These are phyloP conservation scores for Arbacia lixula DNA, from an alignment of 53 echinoderm and acorn worm species.

Conservation along the genomic window DNA sequence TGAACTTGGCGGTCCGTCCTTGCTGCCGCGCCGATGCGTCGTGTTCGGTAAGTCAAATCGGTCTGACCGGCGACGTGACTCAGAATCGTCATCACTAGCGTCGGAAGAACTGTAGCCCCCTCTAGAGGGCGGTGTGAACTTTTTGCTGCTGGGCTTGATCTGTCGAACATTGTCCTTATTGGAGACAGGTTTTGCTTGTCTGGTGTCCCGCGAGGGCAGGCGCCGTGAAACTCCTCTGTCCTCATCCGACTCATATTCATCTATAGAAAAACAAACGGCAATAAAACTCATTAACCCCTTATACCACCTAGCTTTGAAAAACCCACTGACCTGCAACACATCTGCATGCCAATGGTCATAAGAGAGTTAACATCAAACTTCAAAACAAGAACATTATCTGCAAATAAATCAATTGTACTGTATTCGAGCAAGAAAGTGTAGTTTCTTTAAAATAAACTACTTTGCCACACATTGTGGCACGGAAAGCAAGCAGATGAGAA, in stretches of 20 bases:
- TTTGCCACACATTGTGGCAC: too few relatives aligned
- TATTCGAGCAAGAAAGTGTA: too few relatives aligned
- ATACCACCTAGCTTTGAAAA: too few relatives aligned
- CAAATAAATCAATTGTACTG: too few relatives aligned
- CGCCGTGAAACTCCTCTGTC: conserved; percentile 61
- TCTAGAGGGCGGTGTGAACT: conserved; percentile 49
- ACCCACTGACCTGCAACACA: too few relatives aligned
- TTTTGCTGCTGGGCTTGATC: conserved; percentile 79
- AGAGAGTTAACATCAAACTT: too few relatives aligned
- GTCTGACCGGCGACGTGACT: conserved; percentile 87
- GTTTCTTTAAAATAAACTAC: too few relatives aligned
- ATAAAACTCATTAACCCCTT: too few relatives aligned
- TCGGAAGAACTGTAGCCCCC: conserved; percentile 98
- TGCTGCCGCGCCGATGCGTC: conserved; percentile 88
- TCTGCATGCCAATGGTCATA: too few relatives aligned
- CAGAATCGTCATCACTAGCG: conserved; percentile 97
- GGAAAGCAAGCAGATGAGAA: too few relatives aligned
- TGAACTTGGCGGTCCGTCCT: conserved; percentile 89
- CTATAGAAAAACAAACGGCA: too few relatives aligned
- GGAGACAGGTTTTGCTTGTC: conserved; percentile 81
- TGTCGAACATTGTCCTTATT: conserved; percentile 74
- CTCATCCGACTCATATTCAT: conserved; percentile 93
- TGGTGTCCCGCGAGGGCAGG: conserved; percentile 67
- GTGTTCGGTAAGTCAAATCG: conserved; percentile 87
- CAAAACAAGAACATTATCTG: too few relatives aligned